These are phyloP conservation scores for Palythoa grandiflora DNA, from an alignment of 92 coral and sea anemone genomes.

Conservation along the genomic window DNA sequence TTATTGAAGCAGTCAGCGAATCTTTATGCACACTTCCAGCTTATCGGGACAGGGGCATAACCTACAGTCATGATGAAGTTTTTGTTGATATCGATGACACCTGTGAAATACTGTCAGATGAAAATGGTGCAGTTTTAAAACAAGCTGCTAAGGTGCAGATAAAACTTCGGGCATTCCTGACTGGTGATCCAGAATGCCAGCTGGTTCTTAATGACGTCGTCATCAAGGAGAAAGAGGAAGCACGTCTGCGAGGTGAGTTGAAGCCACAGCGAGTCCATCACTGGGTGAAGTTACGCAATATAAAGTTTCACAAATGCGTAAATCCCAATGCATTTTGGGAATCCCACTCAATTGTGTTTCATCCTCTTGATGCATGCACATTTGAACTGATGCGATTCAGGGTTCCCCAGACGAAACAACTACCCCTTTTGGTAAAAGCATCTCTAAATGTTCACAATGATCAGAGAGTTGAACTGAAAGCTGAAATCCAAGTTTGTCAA, in stretches of 20 bases:
- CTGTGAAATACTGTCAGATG: slow-evolving; percentile 78
- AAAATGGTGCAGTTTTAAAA: slow-evolving; percentile 81
- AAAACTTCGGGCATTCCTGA: slow-evolving; percentile 87
- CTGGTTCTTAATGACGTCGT: slow-evolving; percentile 85
- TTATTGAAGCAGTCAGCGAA: slow-evolving; percentile 81
- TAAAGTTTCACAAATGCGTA: slow-evolving; percentile 92
- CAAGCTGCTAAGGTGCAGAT: slow-evolving; percentile 84
- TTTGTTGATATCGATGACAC: slow-evolving; percentile 94
- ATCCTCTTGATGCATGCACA: slow-evolving; percentile 97
- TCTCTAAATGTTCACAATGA: slow-evolving; percentile 82
- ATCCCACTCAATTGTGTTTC: slow-evolving; percentile 85
- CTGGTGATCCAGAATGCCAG: slow-evolving; percentile 98
- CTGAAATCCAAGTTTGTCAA: slow-evolving; percentile 94
- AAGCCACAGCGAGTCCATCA: slow-evolving; percentile 96
- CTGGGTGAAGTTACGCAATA: slow-evolving; percentile 85
- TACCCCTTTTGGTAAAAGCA: slow-evolving; percentile 85
- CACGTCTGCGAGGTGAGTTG: slow-evolving; percentile 90
- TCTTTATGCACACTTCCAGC: slow-evolving; percentile 90
- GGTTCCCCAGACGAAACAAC: slow-evolving; percentile 84
- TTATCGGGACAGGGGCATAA: slow-evolving; percentile 95
- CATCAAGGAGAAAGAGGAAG: slow-evolving; percentile 85
- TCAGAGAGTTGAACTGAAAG: slow-evolving; percentile 87
- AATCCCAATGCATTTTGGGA: slow-evolving; percentile 66
- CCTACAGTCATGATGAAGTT: slow-evolving; percentile 94
- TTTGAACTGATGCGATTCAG: slow-evolving; percentile 99